Evolutionary conservation across 2,113 vertebrate genomes (phyloP).

Genomic region (Ginglymostoma cirratum): DNA sequence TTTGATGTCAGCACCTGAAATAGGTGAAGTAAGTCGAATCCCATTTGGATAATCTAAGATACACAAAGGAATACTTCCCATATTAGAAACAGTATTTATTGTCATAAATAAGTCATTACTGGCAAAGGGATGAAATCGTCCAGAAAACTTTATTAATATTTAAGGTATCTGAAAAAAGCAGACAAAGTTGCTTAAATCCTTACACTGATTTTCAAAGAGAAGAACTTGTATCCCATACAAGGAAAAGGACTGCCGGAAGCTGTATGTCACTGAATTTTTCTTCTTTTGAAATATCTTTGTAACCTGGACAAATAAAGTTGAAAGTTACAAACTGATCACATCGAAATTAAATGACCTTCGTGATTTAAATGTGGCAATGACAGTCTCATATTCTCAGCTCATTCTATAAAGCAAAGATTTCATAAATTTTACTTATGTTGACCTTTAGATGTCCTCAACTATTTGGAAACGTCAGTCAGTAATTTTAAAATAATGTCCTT

Average conservation of each 20-base stretch:
- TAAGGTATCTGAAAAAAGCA: background rate
- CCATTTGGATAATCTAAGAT: constrained; percentile 87
- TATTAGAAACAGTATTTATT: background rate
- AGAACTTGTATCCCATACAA: constrained; percentile 92
- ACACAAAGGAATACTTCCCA: background rate
- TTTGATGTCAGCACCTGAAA: constrained; percentile 89
- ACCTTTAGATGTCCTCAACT: background rate
- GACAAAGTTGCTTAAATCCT: constrained; percentile 49
- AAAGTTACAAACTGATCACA: background rate
- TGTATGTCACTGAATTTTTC: constrained; percentile 95
- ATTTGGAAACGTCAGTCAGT: background rate
- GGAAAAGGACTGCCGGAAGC: constrained; percentile 94
- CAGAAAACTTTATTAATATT: background rate
- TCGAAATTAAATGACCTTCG: constrained; percentile 15
- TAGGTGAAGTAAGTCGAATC: constrained; percentile 83
- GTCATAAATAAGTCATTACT: background rate
- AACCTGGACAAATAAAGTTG: constrained; percentile 61
- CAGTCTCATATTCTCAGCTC: background rate
- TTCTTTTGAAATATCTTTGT: constrained; percentile 99
- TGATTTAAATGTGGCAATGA: background rate
- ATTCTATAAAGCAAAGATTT: background rate
- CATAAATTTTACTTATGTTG: background rate
- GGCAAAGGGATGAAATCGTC: background rate
- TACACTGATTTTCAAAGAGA: constrained; percentile 94
- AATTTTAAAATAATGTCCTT: background rate